Evolutionary conservation across 2,113 vertebrate genomes (phyloP), one percentile per base, ranked within the genome.

Genomic region (Lampris incognitus): DNA sequence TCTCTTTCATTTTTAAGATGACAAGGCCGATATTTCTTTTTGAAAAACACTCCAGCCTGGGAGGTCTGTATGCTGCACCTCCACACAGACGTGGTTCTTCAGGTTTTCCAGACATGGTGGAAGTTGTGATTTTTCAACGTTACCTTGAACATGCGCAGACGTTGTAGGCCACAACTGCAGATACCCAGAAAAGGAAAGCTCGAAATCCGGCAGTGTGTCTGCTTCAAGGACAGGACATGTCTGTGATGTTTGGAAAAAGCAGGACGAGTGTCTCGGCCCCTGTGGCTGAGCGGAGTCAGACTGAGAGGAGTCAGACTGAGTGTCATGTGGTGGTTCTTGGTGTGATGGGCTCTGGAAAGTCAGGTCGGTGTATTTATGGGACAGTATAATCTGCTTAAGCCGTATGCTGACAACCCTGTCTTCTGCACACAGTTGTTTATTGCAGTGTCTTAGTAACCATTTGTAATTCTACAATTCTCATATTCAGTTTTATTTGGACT

Each of bases 291-390:
- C 79, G 89, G 48, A 85, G 72, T 1, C 88, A 79, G 9, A 93
- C 88, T 4, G 95, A 96, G 68, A n/a, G 89, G 48, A 85, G 72
- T 1, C 88, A 79, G 9, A 93, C 88, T 4, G 95, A 96, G 68
- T 95, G 95, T 81, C 96, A 96, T 56, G 75, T 97, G 83, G 97
- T 93, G n/a, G 92, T 98, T 64, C 88, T 97, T 69, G 97, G 97
- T 41, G 95, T 94, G 66, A 91, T 85, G 62, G 97, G 97, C 38
- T 94, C 90, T 0, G 96, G 96, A 41, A 97, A 98, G 85, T 97
- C 97, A 83, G 97, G 97, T 97, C 6, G 24, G 24, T 24, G 24
- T 24, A 24, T 24, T 24, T 24, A 24, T 24, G 24, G 24, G 24
- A 24, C 24, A 24, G 24, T 24, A 24, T 24, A 24, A 24, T 24